Conservation (phyloP, 2,797 vertebrate genomes). For the Staurois parvus region DNA sequence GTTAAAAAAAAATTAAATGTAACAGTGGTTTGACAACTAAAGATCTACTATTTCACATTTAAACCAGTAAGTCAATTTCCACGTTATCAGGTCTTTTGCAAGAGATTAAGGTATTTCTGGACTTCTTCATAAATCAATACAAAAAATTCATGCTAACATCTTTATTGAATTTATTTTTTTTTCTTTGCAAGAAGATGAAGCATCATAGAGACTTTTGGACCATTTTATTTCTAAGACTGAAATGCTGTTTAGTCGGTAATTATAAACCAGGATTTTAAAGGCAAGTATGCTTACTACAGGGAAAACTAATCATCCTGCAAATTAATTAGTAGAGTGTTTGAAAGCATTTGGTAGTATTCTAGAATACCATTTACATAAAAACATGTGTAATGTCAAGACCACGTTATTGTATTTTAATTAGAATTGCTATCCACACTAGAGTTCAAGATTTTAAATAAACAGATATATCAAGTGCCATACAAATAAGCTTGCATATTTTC, state of each 20-base stretch:
- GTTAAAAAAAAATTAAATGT: slow-evolving; percentile 63
- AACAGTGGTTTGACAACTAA: slow-evolving; percentile 63
- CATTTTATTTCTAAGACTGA: slow-evolving; percentile 20
- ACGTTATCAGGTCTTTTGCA: slow-evolving; percentile 58
- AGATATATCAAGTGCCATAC: background rate
- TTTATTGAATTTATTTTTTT: slow-evolving; percentile 57
- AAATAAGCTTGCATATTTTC: background rate
- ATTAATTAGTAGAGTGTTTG: background rate
- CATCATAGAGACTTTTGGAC: slow-evolving; percentile 18
- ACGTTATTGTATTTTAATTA: slow-evolving; percentile 7
- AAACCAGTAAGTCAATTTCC: slow-evolving; percentile 52
- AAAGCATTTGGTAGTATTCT: background rate
- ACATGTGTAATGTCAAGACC: background rate
- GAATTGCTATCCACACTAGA: background rate
- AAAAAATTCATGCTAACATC: slow-evolving; percentile 59
- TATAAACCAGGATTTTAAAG: slow-evolving; percentile 9
- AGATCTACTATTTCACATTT: slow-evolving; percentile 49
- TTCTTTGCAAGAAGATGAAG: slow-evolving; percentile 40
- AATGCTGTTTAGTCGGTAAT: slow-evolving; percentile 26
- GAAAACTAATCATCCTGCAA: slow-evolving; percentile 23
- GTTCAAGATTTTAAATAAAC: background rate
- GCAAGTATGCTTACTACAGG: background rate
- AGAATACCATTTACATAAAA: background rate
- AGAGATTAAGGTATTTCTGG: slow-evolving; percentile 56
- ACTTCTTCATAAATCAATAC: slow-evolving; percentile 61